Conservation (phyloP, 2,113 vertebrate genomes). For the Ptyas mucosa region DNA sequence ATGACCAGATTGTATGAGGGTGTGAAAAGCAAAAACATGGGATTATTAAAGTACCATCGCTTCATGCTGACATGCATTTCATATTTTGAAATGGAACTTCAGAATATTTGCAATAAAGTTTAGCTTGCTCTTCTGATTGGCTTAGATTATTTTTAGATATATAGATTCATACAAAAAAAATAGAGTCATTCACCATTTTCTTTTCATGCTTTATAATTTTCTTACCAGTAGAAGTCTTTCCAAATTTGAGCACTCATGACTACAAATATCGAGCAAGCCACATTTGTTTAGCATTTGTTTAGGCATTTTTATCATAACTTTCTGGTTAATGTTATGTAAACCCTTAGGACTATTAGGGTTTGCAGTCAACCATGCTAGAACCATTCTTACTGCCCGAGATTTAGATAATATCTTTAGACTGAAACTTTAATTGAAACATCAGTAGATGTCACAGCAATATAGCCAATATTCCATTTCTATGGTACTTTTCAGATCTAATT, state of each 20-base stretch:
- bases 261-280: not conserved
- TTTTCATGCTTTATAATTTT: not conserved
- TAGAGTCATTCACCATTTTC: not conserved
- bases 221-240: not conserved
- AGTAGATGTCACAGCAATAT: not conserved
- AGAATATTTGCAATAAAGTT: not conserved
- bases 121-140: not conserved
- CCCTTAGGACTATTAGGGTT: not conserved
- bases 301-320: not conserved
- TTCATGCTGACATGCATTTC: not conserved
- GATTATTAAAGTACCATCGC: not conserved
- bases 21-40: not conserved
- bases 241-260: not conserved
- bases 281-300: not conserved
- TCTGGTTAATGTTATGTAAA: not conserved
- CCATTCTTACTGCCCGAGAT: not conserved
- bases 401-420: not conserved
- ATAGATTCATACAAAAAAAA: not conserved
- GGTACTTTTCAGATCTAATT: not conserved
- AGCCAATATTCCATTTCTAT: not conserved
- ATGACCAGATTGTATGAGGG: not conserved
- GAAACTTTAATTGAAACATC: not conserved
- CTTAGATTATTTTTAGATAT: not conserved
- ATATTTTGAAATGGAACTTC: not conserved
- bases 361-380: not conserved